Conservation (phyloP, 2,797 vertebrate species). For the Vipera latastei region DNA sequence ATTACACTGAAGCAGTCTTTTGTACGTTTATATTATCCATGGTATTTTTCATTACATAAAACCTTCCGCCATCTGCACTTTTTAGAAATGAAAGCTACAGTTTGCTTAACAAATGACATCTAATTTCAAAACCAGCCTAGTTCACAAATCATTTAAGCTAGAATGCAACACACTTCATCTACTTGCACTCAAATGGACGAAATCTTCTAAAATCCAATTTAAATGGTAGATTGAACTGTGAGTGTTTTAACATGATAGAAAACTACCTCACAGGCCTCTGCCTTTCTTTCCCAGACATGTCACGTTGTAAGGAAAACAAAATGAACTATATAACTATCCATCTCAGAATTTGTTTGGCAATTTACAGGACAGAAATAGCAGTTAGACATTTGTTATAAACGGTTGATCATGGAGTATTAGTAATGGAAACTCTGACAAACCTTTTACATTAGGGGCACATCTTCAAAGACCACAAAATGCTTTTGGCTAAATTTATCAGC, state of each 20-base stretch:
- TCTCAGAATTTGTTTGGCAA: constrained; percentile 12
- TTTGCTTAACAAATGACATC: constrained; percentile 4
- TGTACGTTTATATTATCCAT: neutral
- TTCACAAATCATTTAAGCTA: constrained; percentile 12
- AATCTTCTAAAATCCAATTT: constrained; percentile 21
- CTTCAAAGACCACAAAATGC: constrained; percentile 23
- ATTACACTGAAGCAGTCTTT: neutral
- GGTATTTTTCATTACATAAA: constrained; percentile 1
- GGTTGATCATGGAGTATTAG: constrained; percentile 31
- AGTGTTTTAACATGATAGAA: neutral
- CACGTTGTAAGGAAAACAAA: constrained; percentile 5
- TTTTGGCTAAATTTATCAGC: constrained; percentile 37
- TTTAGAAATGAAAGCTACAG: neutral
- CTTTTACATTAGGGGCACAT: constrained; percentile 18
- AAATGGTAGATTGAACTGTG: constrained; percentile 21
- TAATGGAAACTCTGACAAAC: constrained; percentile 30
- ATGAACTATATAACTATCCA: constrained; percentile 30
- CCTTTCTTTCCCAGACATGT: neutral
- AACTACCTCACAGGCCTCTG: constrained; percentile 10
- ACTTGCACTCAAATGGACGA: constrained; percentile 10
- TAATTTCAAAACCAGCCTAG: constrained; percentile 12
- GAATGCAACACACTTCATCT: constrained; percentile 5
- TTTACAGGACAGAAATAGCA: constrained; percentile 25
- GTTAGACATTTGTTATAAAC: constrained; percentile 30
- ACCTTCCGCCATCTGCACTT: neutral